Conservation (phyloP, 64 coral and sea anemone genomes). For the Pachyseris speciosa region DNA sequence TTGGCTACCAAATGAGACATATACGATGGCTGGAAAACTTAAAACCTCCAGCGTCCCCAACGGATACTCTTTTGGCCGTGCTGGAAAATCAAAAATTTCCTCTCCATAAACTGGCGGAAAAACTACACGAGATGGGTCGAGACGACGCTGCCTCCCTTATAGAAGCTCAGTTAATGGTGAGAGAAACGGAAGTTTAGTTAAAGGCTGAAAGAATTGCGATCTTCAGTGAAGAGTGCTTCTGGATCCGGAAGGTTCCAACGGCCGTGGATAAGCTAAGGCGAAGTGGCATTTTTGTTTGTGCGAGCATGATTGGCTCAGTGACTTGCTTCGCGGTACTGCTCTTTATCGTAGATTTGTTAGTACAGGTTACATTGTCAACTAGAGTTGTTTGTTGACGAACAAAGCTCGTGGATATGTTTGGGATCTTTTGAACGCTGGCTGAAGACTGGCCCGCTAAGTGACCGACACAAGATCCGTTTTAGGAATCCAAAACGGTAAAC, state of each 20-base stretch:
- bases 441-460: too few relatives aligned
- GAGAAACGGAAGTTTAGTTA: conserved; percentile 4
- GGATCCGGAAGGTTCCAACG: background rate
- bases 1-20: background rate
- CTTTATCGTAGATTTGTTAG: too few relatives aligned
- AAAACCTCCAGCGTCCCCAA: background rate
- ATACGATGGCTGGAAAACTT: background rate
- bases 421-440: too few relatives aligned
- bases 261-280: background rate
- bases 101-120: background rate
- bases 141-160: background rate
- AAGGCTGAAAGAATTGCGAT: background rate
- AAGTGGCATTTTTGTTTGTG: too few relatives aligned
- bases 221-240: background rate
- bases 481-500: too few relatives aligned
- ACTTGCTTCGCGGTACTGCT: too few relatives aligned
- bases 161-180: background rate
- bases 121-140: background rate
- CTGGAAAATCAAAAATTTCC: background rate
- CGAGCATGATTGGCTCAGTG: too few relatives aligned
- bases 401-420: too few relatives aligned
- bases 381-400: too few relatives aligned
- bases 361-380: too few relatives aligned
- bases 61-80: background rate
- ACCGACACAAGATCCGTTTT: too few relatives aligned